Evolutionary conservation across 2,113 vertebrate species (phyloP).

Genomic region (Trogon melanurus): DNA sequence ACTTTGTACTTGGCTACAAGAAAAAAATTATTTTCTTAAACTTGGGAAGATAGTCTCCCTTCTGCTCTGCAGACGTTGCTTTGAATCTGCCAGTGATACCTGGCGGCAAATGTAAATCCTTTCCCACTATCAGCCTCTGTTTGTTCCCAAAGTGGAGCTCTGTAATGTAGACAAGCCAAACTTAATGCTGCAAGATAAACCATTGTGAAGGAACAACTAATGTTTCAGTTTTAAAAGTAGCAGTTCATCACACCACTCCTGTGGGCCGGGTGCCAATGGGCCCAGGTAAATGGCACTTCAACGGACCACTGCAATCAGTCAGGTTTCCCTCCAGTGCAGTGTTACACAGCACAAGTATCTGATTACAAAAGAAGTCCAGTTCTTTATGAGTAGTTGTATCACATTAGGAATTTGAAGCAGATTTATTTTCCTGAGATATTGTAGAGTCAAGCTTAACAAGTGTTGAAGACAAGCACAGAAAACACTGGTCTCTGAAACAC

Average conservation of each 20-base stretch:
- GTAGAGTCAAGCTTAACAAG: slow-evolving; percentile 65
- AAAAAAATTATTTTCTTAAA: neutral
- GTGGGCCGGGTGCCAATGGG: neutral
- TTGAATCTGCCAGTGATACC: neutral
- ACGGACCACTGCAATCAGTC: neutral
- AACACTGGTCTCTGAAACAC: slow-evolving; percentile 18
- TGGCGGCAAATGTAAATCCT: neutral
- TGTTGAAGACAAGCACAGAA: slow-evolving; percentile 39
- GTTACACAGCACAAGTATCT: neutral
- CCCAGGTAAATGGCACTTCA: slow-evolving; percentile 18
- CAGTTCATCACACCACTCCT: neutral
- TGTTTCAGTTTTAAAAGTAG: neutral
- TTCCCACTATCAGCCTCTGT: neutral
- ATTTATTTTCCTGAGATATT: slow-evolving; percentile 45
- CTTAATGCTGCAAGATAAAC: slow-evolving; percentile 12
- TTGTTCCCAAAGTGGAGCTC: neutral
- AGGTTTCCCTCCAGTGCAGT: neutral
- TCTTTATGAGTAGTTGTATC: slow-evolving; percentile 1
- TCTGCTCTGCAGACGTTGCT: neutral
- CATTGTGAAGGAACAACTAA: neutral
- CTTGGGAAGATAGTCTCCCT: neutral
- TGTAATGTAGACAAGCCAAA: neutral
- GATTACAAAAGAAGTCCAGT: slow-evolving; percentile 41
- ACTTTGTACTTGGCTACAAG: neutral
- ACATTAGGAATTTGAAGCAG: slow-evolving; percentile 14